Conservation (phyloP, 2,113 vertebrate species). For the Sturnira hondurensis region DNA sequence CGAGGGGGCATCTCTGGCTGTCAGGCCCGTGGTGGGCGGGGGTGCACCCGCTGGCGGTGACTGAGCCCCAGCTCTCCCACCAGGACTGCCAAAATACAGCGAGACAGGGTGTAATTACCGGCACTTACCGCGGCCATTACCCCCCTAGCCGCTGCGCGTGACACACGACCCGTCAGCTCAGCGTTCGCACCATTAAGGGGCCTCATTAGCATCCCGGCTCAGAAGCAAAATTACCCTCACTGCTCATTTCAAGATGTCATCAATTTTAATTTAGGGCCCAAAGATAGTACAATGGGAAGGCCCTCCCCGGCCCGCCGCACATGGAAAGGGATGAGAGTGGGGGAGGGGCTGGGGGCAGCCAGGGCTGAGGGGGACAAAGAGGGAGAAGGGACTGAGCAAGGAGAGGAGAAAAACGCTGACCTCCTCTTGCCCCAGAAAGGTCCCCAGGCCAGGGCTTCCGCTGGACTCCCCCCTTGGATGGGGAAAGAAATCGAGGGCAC, state of each 20-base stretch:
- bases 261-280: slow-evolving; percentile 89
- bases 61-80: slow-evolving; percentile 81
- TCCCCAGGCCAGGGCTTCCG: not conserved
- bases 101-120: slow-evolving; percentile 87
- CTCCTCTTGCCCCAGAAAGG: not conserved
- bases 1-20: slow-evolving; percentile 27
- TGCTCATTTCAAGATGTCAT: slow-evolving; percentile 90
- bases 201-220: slow-evolving; percentile 88
- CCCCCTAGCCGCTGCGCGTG: slow-evolving; percentile 80
- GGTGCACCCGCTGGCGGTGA: not conserved
- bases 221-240: slow-evolving; percentile 89
- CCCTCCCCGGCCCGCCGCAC: slow-evolving; percentile 67
- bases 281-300: slow-evolving; percentile 87
- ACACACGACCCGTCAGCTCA: slow-evolving; percentile 87
- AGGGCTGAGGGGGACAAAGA: not conserved
- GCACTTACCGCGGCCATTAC: slow-evolving; percentile 86
- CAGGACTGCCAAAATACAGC: slow-evolving; percentile 86
- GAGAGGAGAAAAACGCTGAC: not conserved
- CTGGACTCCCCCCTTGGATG: not conserved
- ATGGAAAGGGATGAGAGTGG: slow-evolving; percentile 43
- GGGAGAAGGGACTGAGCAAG: not conserved
- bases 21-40: slow-evolving; percentile 6
- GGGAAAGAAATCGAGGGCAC: not conserved
- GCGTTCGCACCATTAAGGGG: slow-evolving; percentile 86
- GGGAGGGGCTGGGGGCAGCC: slow-evolving; percentile 26